A percentile compares a stretch with the other conserved stretches of the same genome.
These are phyloP conservation scores for Smittia sp. DNA, from an alignment of 2,888 invertebrate species.

Conservation along the genomic window DNA sequence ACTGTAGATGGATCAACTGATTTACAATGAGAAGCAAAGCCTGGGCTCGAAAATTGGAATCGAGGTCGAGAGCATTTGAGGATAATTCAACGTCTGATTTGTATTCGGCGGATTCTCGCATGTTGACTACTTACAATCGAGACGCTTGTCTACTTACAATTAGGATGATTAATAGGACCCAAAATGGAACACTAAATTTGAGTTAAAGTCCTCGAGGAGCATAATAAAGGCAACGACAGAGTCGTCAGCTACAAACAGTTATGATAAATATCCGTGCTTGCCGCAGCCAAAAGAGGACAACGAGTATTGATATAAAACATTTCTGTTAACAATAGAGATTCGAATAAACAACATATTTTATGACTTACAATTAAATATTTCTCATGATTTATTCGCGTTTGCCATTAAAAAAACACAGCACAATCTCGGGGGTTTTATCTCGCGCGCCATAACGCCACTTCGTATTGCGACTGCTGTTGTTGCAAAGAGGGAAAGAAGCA, in stretches of 20 bases:
- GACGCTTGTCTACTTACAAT: conserved; percentile 6
- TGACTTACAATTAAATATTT: conserved; percentile 35
- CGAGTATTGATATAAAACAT: conserved; percentile 28
- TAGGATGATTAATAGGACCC: neutral
- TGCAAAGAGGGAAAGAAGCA: neutral
- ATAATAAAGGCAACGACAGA: neutral
- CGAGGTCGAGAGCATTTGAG: too few relatives aligned
- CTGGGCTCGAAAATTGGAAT: too few relatives aligned
- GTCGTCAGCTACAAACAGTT: neutral
- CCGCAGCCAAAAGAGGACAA: conserved; percentile 13
- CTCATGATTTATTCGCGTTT: conserved; percentile 34
- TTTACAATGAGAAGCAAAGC: too few relatives aligned
- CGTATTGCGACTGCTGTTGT: neutral
- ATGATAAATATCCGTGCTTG: conserved; percentile 10
- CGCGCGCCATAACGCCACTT: conserved; percentile 19
- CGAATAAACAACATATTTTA: conserved; percentile 30
- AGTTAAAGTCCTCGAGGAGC: neutral
- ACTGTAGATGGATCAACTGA: too few relatives aligned
- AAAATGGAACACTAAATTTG: conserved; percentile 7
- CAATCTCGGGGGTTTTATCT: neutral
- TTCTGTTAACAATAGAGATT: conserved; percentile 29
- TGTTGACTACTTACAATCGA: neutral
- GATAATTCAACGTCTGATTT: too few relatives aligned
- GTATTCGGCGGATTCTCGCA: neutral
- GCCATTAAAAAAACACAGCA: conserved; percentile 30